A percentile compares a stretch with the other conserved stretches of the same genome.
Evolutionary conservation across 1,140 invertebrate species (phyloP).

Genomic region (Pseudomyrmex pallidus): DNA sequence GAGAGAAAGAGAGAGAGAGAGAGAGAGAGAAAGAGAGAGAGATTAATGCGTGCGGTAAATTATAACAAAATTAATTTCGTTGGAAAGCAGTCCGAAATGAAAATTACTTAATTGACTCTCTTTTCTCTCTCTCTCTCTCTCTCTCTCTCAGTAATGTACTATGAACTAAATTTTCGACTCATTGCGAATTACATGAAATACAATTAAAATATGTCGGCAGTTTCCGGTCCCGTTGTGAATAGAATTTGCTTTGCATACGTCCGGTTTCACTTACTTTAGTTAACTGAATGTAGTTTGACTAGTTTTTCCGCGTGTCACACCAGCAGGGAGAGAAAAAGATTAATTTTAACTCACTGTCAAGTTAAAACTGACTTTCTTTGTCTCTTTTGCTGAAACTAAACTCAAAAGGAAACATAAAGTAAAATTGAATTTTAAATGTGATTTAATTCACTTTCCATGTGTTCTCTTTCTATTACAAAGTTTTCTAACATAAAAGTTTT

Average conservation of each 20-base stretch:
- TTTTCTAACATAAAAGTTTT: neutral
- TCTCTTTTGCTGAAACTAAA: neutral
- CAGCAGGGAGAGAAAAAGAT: neutral
- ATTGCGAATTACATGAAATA: slow-evolving; percentile 12
- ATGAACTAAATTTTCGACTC: neutral
- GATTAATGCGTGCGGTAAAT: no score
- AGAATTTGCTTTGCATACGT: slow-evolving; percentile 21
- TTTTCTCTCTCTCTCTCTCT: no score
- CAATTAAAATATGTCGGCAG: neutral
- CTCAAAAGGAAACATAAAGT: slow-evolving; percentile 14
- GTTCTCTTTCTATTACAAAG: neutral
- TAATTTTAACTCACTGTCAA: neutral
- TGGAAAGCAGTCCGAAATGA: neutral
- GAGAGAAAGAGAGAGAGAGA: no score
- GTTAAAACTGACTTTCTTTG: slow-evolving; percentile 4
- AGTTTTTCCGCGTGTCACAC: slow-evolving; percentile 2
- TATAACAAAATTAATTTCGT: neutral
- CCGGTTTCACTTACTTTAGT: neutral
- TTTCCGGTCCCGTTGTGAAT: slow-evolving; percentile 16
- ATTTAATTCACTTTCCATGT: neutral
- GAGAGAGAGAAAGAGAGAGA: no score
- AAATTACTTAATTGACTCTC: no score
- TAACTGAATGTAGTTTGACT: slow-evolving; percentile 4
- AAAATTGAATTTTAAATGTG: slow-evolving; percentile 20
- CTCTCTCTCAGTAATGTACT: neutral